Percentiles rank a stretch among this genome's conserved stretches.
These are phyloP conservation scores for Sphaeramia orbicularis DNA, from an alignment of 2,797 vertebrate genomes.

Conservation along the genomic window DNA sequence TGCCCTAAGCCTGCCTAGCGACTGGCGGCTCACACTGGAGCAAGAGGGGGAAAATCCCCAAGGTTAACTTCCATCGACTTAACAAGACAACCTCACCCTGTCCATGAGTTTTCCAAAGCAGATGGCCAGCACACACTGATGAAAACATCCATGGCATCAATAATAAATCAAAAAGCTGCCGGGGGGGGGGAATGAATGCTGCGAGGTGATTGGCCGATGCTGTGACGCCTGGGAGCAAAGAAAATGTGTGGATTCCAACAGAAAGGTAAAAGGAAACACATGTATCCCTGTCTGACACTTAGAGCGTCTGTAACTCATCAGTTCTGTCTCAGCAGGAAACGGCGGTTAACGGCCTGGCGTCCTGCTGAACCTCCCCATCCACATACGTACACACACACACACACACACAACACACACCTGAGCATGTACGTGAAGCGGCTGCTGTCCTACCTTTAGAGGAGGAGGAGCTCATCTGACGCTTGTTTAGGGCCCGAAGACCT, in stretches of 20 bases:
- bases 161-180: slow-evolving; percentile 67
- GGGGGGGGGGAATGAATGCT: slow-evolving; percentile 69
- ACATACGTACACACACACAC: slow-evolving; percentile 41
- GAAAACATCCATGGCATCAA: slow-evolving; percentile 65
- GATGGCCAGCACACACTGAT: slow-evolving; percentile 61
- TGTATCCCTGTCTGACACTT: slow-evolving; percentile 63
- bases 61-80: slow-evolving; percentile 73
- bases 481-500: slow-evolving; percentile 95
- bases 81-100: slow-evolving; percentile 63
- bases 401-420: slow-evolving; percentile 43
- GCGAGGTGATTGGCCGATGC: slow-evolving; percentile 76
- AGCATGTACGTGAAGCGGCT: slow-evolving; percentile 27
- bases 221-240: slow-evolving; percentile 70
- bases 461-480: slow-evolving; percentile 93
- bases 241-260: slow-evolving; percentile 70
- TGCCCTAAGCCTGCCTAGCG: slow-evolving; percentile 75
- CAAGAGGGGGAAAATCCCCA: slow-evolving; percentile 53
- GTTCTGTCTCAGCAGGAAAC: slow-evolving; percentile 52
- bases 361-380: slow-evolving; percentile 18
- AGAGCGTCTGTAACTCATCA: slow-evolving; percentile 53
- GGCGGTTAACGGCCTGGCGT: slow-evolving; percentile 26
- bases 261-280: slow-evolving; percentile 76
- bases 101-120: slow-evolving; percentile 72
- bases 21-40: slow-evolving; percentile 68
- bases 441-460: slow-evolving; percentile 94